These are phyloP conservation scores for Gymnoscopelus microlampas DNA, from an alignment of 2,797 vertebrate genomes.

Conservation along the genomic window DNA sequence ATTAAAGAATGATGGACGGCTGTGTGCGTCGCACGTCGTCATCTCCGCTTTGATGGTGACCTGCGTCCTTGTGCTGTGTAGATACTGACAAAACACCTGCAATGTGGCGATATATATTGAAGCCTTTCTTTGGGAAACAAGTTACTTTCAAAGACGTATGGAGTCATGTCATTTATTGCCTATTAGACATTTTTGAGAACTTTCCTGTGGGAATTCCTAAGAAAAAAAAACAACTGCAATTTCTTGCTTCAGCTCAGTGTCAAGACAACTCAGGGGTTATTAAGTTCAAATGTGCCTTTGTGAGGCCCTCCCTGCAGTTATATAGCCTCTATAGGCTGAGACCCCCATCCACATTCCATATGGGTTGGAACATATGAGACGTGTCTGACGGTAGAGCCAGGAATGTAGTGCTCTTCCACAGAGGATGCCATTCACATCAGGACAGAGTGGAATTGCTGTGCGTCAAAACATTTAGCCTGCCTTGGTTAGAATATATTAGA, in stretches of 20 bases:
- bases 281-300: conserved; percentile 41
- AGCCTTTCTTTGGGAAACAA: too few species aligned
- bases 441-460: conserved; percentile 16
- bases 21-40: too few species aligned
- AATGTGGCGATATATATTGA: too few species aligned
- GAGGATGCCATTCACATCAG: neutral
- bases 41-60: too few species aligned
- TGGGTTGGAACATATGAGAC: conserved; percentile 28
- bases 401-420: neutral
- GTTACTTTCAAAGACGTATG: too few species aligned
- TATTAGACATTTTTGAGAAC: neutral
- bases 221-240: too few species aligned
- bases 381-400: conserved; percentile 15
- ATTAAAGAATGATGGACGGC: too few species aligned
- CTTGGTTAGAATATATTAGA: neutral
- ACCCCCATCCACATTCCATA: conserved; percentile 36
- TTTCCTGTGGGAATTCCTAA: too few species aligned
- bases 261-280: conserved; percentile 35
- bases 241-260: conserved; percentile 22
- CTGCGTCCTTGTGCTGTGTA: too few species aligned
- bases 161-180: too few species aligned
- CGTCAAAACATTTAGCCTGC: neutral
- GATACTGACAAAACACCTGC: too few species aligned
- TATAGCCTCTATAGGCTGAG: conserved; percentile 21
- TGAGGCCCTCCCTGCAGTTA: conserved; percentile 6